Percentiles rank a stretch among this genome's conserved stretches.
These are phyloP conservation scores for Desmophyllum pertusum DNA, from an alignment of 92 coral and sea anemone species.

Conservation along the genomic window DNA sequence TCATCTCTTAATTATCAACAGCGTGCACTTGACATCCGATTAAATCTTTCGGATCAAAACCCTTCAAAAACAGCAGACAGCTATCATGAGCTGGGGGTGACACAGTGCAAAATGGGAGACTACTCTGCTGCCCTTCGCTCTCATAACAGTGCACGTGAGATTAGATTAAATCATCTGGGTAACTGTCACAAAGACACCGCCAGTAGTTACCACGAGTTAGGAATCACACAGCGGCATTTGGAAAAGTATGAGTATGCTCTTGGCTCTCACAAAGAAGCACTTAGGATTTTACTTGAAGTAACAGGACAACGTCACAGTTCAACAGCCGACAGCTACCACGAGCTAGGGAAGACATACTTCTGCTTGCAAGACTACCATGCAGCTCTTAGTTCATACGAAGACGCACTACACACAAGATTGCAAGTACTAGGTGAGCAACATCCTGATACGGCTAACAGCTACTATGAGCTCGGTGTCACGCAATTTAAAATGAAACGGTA, in stretches of 20 bases:
- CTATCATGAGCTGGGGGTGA: neutral
- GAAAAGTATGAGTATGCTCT: slow-evolving; percentile 18
- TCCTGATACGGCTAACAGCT: slow-evolving; percentile 7
- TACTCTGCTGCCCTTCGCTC: neutral
- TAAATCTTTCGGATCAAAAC: too few relatives aligned
- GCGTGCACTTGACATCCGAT: neutral
- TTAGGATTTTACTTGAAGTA: neutral
- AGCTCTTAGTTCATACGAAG: neutral
- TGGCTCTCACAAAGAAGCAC: neutral
- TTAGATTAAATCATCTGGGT: slow-evolving; percentile 27
- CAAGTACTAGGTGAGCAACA: neutral
- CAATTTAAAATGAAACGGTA: neutral
- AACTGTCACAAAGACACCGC: slow-evolving; percentile 27
- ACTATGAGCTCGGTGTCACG: neutral
- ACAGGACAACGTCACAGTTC: neutral
- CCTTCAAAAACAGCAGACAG: neutral
- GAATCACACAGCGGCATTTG: slow-evolving; percentile 12
- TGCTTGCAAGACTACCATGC: slow-evolving; percentile 5
- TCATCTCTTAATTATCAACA: neutral
- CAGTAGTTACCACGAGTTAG: slow-evolving; percentile 22
- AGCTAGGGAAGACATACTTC: slow-evolving; percentile 24
- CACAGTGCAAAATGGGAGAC: neutral
- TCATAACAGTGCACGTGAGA: slow-evolving; percentile 17
- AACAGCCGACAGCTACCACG: slow-evolving; percentile 20
- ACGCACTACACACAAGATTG: neutral